phyloP scores from a whole-genome alignment of 1,140 invertebrate genomes.

The Caenorhabditis tropicalis region DNA sequence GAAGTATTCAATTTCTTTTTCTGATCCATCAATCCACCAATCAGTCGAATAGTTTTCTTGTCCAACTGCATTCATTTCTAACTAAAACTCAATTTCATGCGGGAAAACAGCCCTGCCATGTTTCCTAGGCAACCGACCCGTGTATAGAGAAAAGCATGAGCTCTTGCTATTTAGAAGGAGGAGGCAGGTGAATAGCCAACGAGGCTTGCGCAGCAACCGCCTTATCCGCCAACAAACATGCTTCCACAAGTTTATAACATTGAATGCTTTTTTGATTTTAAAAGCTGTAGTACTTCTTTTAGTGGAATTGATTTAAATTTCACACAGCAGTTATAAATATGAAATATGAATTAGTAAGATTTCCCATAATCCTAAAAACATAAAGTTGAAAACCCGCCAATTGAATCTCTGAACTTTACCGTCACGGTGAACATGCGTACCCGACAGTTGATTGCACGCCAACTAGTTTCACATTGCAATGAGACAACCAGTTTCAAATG shows the following conservation, averaged over 20 bases:
- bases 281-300: no score
- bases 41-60: background rate
- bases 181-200: no score
- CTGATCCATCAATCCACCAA: no score
- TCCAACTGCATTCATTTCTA: background rate
- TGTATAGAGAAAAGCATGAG: background rate
- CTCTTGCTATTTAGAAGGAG: no score
- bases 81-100: background rate
- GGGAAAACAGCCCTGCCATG: background rate
- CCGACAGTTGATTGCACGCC: background rate
- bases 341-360: no score
- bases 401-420: background rate
- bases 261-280: no score
- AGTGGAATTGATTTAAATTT: no score
- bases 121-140: background rate
- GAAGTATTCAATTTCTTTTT: background rate
- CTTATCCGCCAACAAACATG: no score
- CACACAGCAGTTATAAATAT: no score
- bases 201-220: no score
- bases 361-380: no score
- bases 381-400: background rate
- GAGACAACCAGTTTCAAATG: background rate
- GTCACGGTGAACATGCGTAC: background rate
- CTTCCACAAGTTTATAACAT: no score
- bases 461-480: background rate